Evolutionary conservation across 2,113 vertebrate genomes (phyloP).

Genomic region (Leucoraja erinaceus): DNA sequence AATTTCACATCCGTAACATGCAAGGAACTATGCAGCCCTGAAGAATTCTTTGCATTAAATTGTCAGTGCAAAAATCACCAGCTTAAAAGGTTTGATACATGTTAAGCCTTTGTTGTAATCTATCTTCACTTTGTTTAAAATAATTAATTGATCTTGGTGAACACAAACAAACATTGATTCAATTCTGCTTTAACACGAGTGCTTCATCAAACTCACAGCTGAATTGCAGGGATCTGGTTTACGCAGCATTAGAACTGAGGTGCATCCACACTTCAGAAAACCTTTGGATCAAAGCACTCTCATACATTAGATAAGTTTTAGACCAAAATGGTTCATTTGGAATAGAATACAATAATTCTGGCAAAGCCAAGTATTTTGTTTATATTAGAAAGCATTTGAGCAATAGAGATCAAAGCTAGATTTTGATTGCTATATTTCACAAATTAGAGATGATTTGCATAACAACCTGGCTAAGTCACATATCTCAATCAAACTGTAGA

Average conservation of each 20-base stretch:
- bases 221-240: not conserved
- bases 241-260: not conserved
- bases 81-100: not conserved
- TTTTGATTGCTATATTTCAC: not conserved
- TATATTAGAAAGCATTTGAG: not conserved
- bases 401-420: not conserved
- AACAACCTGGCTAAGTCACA: not conserved
- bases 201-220: not conserved
- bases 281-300: not conserved
- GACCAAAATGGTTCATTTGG: not conserved
- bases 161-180: not conserved
- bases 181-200: not conserved
- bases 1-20: not conserved
- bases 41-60: not conserved
- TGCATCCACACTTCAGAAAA: not conserved
- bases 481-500: not conserved
- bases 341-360: not conserved
- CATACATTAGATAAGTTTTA: not conserved
- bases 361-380: not conserved
- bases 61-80: not conserved
- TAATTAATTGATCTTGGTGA: not conserved
- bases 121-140: not conserved
- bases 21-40: not conserved
- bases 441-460: not conserved
- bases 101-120: not conserved